Base-by-base conservation (phyloP, 2,888 invertebrate species). In the Caenorhabditis plicata region DNA sequence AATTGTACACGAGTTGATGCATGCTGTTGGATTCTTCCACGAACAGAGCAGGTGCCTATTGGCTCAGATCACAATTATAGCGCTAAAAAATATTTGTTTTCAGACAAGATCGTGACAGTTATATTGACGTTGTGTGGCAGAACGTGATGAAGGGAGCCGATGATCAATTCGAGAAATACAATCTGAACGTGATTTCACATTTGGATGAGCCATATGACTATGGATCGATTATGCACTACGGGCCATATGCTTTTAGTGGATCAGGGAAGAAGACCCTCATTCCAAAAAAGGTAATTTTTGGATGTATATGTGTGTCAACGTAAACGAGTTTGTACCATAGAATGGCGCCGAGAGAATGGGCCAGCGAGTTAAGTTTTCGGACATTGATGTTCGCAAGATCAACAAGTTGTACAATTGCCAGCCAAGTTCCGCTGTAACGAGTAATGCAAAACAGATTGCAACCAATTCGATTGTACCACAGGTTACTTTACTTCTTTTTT, bases 61-160 rank as follows among this genome's bases (percentile, higher is more conserved):
- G n/a, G n/a, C 17, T 35, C 9, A 15, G 4, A n/a, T 27, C 13
- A 4, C n/a, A 11, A 27, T 4, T 33, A 19, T 31, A 4, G 4
- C 33, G 13, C 4, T 13, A 15, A 8, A 23, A 25, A 17, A 8
- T 4, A 43, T n/a, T n/a, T n/a, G 3, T 56, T 53, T 62, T 15
- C 53, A 77, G 84, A 51, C 73, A 75, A 32, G 83, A 84, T 73
- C 77, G 84, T n/a, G 83, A 84, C 58, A 62, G 71, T 8, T 82
- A 78, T 63, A 82, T 84, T 35, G 80, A 77, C 11, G 81, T 83
- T 40, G 71, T 78, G 19, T 77, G 74, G 71, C 56, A 73, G 31
- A 83, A 82, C 65, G 81, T 83, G 39, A 77, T 81, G 51, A 67
- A 71, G 52, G 81, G 82, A 65, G 78, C 73, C 9, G 72, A 77